Percentiles rank a stretch among this genome's conserved stretches.
Evolutionary conservation across 23 tunicate species (phyloP).

Genomic region (Trididemnum miniatum): DNA sequence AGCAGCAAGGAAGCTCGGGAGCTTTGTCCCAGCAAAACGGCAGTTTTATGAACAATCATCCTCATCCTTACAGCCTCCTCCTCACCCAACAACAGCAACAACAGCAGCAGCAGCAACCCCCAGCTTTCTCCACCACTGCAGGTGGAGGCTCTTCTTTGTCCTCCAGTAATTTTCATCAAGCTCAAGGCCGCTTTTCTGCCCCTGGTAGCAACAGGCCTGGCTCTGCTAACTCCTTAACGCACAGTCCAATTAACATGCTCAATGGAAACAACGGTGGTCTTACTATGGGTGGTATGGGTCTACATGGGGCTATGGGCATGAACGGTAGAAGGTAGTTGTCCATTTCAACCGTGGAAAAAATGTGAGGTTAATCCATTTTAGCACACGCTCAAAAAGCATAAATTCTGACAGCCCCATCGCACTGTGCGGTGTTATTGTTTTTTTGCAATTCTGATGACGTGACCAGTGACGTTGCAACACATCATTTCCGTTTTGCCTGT

Average conservation of each 20-base stretch:
- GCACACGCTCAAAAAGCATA: too few species aligned
- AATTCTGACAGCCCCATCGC: too few species aligned
- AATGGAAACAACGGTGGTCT: slow-evolving; percentile 59
- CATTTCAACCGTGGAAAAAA: background rate
- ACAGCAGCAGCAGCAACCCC: slow-evolving; percentile 14
- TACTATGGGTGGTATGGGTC: slow-evolving; percentile 28
- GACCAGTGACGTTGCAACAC: too few species aligned
- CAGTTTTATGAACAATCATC: slow-evolving; percentile 19
- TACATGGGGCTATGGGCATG: slow-evolving; percentile 48
- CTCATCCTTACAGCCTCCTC: slow-evolving; percentile 45
- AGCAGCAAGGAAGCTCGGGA: background rate
- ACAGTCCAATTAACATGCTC: slow-evolving; percentile 68
- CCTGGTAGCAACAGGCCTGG: slow-evolving; percentile 58
- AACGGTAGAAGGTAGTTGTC: slow-evolving; percentile 61
- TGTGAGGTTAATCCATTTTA: too few species aligned
- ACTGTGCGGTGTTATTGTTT: too few species aligned
- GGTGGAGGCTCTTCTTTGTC: background rate
- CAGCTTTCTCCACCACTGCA: background rate
- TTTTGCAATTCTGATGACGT: too few species aligned
- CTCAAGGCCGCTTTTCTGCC: slow-evolving; percentile 38
- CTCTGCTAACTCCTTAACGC: slow-evolving; percentile 54
- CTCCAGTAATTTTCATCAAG: background rate
- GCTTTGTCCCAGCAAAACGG: slow-evolving; percentile 7
- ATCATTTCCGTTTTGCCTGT: too few species aligned
- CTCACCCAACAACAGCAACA: slow-evolving; percentile 12